These are phyloP conservation scores for Griposia aprilina DNA, from an alignment of 2,888 invertebrate species.

Conservation along the genomic window DNA sequence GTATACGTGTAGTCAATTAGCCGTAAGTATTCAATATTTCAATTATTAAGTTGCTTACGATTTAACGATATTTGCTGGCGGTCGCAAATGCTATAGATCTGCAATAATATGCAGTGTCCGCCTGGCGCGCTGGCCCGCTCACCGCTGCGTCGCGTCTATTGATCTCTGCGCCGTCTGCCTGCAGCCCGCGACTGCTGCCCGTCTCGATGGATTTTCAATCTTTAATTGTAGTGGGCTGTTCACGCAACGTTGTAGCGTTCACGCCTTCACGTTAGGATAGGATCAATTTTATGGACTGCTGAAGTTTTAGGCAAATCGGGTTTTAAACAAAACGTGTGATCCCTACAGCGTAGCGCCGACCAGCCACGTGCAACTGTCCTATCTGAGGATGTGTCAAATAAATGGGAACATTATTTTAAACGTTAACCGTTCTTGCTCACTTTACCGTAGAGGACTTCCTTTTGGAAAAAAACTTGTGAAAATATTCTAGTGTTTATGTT, in stretches of 20 bases:
- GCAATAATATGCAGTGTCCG: neutral
- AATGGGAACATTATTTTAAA: conserved; percentile 50
- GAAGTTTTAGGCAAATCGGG: conserved; percentile 11
- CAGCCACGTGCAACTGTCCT: neutral
- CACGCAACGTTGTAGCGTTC: neutral
- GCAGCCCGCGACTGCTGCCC: neutral
- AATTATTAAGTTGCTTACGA: neutral
- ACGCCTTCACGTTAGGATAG: conserved; percentile 4
- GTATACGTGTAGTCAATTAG: conserved; percentile 39
- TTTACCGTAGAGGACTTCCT: conserved; percentile 74
- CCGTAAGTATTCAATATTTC: neutral
- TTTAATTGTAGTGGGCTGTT: conserved; percentile 13
- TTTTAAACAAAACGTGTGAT: neutral
- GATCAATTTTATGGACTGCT: conserved; percentile 24
- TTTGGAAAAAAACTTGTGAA: conserved; percentile 63
- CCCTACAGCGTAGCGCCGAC: conserved; percentile 3
- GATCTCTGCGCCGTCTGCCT: conserved; percentile 60
- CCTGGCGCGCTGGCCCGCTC: neutral
- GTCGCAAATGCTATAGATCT: neutral
- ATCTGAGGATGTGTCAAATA: conserved; percentile 49
- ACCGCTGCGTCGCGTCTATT: conserved; percentile 33
- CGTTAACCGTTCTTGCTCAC: conserved; percentile 73
- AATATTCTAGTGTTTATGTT: conserved; percentile 65
- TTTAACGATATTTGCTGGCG: neutral
- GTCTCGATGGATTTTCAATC: conserved; percentile 10